A percentile compares a stretch with the other conserved stretches of the same genome.
Conservation (phyloP, 1,140 invertebrate species). For the Drosophila kanapiae region DNA sequence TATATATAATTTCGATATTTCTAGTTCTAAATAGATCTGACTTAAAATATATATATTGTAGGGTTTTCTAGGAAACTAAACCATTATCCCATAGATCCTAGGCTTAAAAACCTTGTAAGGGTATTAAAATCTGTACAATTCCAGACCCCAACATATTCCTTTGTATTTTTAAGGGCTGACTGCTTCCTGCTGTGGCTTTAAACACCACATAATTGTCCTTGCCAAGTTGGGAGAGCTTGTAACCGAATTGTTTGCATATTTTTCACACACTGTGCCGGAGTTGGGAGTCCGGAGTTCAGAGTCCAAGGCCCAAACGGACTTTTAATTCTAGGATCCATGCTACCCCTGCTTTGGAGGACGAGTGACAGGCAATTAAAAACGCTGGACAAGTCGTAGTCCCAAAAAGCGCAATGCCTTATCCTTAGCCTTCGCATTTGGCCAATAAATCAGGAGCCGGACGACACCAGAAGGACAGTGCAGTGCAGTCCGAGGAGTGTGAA, state of each 20-base stretch:
- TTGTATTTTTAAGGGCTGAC: background rate
- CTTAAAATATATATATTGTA: background rate
- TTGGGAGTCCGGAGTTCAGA: too few relatives aligned
- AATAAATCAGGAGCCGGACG: conserved; percentile 67
- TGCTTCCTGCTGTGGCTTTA: conserved; percentile 34
- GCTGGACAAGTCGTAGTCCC: conserved; percentile 48
- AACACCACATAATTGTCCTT: conserved; percentile 58
- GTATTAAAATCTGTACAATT: background rate
- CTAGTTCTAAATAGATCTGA: background rate
- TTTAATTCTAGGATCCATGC: background rate
- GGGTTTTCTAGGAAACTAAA: background rate
- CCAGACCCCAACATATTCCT: background rate
- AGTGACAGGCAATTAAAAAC: conserved; percentile 77
- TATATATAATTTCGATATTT: background rate
- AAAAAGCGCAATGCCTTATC: conserved; percentile 59
- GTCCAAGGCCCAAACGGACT: background rate
- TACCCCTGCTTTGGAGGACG: background rate
- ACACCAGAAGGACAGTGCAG: conserved; percentile 59
- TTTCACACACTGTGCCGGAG: conserved; percentile 36
- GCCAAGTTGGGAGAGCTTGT: conserved; percentile 54
- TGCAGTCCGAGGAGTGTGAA: conserved; percentile 55
- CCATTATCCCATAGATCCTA: too few relatives aligned
- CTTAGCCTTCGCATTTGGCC: conserved; percentile 39
- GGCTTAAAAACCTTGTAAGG: background rate
- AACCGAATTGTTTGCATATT: conserved; percentile 46